A percentile compares a stretch with the other conserved stretches of the same genome.
These are phyloP conservation scores for Stratiolaelaps scimitus DNA, from an alignment of 1,140 invertebrate genomes.

Conservation along the genomic window DNA sequence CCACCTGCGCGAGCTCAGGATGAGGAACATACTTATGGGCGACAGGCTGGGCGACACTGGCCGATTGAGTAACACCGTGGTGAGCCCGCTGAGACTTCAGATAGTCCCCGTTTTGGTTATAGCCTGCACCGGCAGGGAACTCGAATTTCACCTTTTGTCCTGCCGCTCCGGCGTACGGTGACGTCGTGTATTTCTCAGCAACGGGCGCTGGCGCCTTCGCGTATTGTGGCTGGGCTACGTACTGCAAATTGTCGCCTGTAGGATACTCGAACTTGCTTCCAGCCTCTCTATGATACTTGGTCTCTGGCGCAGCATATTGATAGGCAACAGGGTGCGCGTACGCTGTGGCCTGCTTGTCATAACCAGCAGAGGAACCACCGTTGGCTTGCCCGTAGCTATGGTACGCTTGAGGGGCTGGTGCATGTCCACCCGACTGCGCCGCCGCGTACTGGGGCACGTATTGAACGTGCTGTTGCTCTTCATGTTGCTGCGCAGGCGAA, in stretches of 20 bases:
- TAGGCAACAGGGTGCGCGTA: too few relatives aligned
- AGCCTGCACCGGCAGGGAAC: neutral
- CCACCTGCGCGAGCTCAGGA: constrained; percentile 1
- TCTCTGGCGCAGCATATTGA: too few relatives aligned
- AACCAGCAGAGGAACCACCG: too few relatives aligned
- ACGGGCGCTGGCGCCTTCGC: neutral
- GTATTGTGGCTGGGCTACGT: constrained; percentile 16
- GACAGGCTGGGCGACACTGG: neutral
- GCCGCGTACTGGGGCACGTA: constrained; percentile 7
- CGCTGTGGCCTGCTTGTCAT: too few relatives aligned
- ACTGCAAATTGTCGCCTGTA: too few relatives aligned
- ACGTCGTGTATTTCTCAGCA: neutral
- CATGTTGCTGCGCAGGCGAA: neutral
- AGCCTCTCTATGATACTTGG: too few relatives aligned
- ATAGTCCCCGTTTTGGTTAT: neutral
- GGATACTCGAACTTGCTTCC: too few relatives aligned
- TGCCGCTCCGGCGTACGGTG: neutral
- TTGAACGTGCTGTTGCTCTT: constrained; percentile 12
- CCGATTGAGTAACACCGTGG: neutral
- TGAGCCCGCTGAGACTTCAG: neutral
- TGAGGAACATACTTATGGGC: neutral
- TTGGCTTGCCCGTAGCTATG: too few relatives aligned
- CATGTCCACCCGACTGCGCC: too few relatives aligned
- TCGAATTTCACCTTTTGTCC: constrained; percentile 14
- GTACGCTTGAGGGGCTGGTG: too few relatives aligned